Conservation (phyloP, 1,140 invertebrate genomes). For the Reticulitermes speratus region DNA sequence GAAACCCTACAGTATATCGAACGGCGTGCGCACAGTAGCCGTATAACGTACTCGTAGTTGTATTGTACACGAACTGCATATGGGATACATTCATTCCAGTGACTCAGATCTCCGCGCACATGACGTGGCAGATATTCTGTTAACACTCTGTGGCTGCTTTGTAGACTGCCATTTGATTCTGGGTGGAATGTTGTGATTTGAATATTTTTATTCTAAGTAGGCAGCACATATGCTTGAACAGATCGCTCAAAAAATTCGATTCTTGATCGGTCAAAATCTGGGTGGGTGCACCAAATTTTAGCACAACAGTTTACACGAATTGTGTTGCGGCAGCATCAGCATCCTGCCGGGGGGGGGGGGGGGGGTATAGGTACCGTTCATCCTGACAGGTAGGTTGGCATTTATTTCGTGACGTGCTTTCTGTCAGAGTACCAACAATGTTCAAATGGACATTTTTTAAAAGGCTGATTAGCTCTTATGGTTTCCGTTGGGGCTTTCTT, state of each 20-base stretch:
- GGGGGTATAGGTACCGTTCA: conserved; percentile 24
- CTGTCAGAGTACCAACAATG: conserved; percentile 34
- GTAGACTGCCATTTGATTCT: not conserved
- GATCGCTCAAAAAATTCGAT: not conserved
- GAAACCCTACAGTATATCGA: too few species aligned
- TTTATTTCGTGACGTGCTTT: conserved; percentile 31
- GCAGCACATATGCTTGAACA: not conserved
- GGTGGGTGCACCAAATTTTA: not conserved
- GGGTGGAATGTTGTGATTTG: not conserved
- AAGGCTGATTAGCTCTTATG: not conserved
- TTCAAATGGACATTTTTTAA: conserved; percentile 28
- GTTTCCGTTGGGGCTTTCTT: not conserved
- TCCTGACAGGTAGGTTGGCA: conserved; percentile 35
- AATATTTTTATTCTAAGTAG: not conserved
- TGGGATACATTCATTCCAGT: too few species aligned
- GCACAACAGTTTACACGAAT: not conserved
- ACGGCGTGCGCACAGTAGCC: too few species aligned
- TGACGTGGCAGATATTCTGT: too few species aligned
- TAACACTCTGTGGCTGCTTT: too few species aligned
- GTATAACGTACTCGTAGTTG: too few species aligned
- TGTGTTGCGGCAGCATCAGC: conserved; percentile 15
- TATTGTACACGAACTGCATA: too few species aligned
- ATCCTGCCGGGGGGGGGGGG: conserved; percentile 20
- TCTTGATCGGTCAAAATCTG: not conserved
- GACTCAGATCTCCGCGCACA: too few species aligned